Evolutionary conservation across 2,888 invertebrate genomes (phyloP).

Genomic region (Thera britannica): DNA sequence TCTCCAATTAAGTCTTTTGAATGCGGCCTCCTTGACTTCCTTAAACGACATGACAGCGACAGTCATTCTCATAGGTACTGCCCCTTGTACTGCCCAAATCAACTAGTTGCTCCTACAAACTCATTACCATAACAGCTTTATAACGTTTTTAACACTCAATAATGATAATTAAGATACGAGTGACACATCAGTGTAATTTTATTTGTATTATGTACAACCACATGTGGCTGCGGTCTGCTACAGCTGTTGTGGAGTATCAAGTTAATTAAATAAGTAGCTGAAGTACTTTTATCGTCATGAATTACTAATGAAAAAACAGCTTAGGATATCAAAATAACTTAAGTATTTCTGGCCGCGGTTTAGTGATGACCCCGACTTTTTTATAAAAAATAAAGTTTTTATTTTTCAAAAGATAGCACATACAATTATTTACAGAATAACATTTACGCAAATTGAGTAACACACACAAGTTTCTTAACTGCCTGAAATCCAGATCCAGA

Average conservation of each 20-base stretch:
- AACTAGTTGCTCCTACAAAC: not conserved
- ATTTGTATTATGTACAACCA: slow-evolving; percentile 29
- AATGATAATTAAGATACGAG: slow-evolving; percentile 28
- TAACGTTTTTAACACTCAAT: slow-evolving; percentile 21
- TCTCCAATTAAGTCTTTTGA: too few relatives aligned
- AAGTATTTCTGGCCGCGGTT: not conserved
- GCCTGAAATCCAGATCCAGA: too few relatives aligned
- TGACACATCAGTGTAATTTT: slow-evolving; percentile 24
- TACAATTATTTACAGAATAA: too few relatives aligned
- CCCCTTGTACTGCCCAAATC: not conserved
- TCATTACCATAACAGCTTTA: slow-evolving; percentile 2
- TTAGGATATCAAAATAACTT: not conserved
- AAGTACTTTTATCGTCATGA: not conserved
- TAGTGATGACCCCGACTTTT: not conserved
- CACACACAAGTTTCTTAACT: too few relatives aligned
- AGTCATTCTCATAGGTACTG: not conserved
- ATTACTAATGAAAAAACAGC: not conserved
- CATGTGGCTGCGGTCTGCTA: slow-evolving; percentile 26
- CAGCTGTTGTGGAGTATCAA: slow-evolving; percentile 12
- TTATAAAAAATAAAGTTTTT: too few relatives aligned
- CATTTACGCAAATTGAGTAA: too few relatives aligned
- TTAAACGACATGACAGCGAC: too few relatives aligned
- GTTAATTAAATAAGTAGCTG: slow-evolving; percentile 10
- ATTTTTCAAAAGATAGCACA: too few relatives aligned
- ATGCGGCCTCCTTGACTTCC: too few relatives aligned